These are phyloP conservation scores for Falco novaeseelandiae DNA, from an alignment of 2,797 vertebrate species.

Conservation along the genomic window DNA sequence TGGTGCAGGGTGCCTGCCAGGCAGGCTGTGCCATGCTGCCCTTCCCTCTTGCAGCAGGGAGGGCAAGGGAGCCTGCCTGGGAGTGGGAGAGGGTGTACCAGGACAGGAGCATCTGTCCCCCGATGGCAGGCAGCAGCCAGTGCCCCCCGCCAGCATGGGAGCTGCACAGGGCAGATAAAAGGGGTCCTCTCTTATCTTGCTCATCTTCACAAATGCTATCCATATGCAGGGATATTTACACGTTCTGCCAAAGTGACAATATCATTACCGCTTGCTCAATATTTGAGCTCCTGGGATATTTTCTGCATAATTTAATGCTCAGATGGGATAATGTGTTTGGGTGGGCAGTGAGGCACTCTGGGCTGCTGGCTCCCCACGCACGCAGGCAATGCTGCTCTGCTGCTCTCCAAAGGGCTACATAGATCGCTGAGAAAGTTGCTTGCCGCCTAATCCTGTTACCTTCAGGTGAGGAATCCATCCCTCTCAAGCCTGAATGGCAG, in stretches of 20 bases:
- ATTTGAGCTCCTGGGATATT: conserved; percentile 70
- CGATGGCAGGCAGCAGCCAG: not conserved
- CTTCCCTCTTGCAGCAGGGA: not conserved
- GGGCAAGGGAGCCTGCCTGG: not conserved
- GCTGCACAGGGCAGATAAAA: conserved; percentile 44
- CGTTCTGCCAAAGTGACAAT: conserved; percentile 71
- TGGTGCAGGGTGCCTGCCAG: not conserved
- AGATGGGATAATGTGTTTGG: conserved; percentile 60
- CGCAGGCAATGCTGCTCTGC: accelerated
- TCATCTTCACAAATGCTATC: conserved; percentile 11
- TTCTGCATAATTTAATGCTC: conserved; percentile 75
- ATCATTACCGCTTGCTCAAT: conserved; percentile 70
- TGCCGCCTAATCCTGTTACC: not conserved
- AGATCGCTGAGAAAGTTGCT: not conserved
- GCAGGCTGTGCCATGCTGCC: accelerated
- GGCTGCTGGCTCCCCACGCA: not conserved
- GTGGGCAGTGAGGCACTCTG: not conserved
- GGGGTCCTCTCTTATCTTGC: not conserved
- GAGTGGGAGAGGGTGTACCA: not conserved
- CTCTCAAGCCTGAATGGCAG: not conserved
- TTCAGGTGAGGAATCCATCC: not conserved
- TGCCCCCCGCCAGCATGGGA: not conserved
- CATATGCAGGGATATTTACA: conserved; percentile 70
- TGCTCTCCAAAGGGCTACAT: not conserved
- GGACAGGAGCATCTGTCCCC: not conserved